Evolutionary conservation across 2,797 vertebrate genomes (phyloP).

Genomic region (Pseudochromis fuscus): DNA sequence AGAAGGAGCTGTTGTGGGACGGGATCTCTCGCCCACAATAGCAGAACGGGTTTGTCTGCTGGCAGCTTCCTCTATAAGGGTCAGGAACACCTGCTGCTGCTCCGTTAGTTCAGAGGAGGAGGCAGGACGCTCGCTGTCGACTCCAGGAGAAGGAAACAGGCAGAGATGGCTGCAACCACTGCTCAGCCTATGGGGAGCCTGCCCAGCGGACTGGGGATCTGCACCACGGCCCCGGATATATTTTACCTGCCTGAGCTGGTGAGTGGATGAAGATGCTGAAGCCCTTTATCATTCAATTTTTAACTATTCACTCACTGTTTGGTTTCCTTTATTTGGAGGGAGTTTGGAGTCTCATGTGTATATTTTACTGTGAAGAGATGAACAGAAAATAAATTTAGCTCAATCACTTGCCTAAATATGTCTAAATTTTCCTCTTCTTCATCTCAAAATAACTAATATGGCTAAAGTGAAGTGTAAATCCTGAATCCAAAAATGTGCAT

Average conservation of each 20-base stretch:
- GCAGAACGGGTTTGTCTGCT: slow-evolving; percentile 76
- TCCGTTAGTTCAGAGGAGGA: slow-evolving; percentile 59
- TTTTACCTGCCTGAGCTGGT: slow-evolving; percentile 90
- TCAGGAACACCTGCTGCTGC: slow-evolving; percentile 56
- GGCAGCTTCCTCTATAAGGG: slow-evolving; percentile 62
- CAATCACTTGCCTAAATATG: no score
- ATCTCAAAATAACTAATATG: background rate
- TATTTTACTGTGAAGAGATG: background rate
- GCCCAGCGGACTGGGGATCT: slow-evolving; percentile 86
- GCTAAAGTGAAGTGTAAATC: background rate
- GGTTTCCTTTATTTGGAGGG: no score
- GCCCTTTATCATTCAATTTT: no score
- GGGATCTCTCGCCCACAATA: slow-evolving; percentile 43
- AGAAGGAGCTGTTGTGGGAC: slow-evolving; percentile 50
- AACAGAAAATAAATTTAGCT: background rate
- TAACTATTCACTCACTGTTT: no score
- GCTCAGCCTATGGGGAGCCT: slow-evolving; percentile 79
- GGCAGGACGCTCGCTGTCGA: slow-evolving; percentile 8
- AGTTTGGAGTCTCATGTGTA: background rate
- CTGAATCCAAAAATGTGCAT: background rate
- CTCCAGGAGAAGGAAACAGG: slow-evolving; percentile 40
- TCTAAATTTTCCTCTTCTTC: background rate
- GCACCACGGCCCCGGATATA: slow-evolving; percentile 85
- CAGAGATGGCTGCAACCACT: slow-evolving; percentile 80
- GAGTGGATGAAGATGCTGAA: slow-evolving; percentile 71